Evolutionary conservation across 2,113 vertebrate genomes (phyloP).

Genomic region (Cyphomyrus plagiostoma): DNA sequence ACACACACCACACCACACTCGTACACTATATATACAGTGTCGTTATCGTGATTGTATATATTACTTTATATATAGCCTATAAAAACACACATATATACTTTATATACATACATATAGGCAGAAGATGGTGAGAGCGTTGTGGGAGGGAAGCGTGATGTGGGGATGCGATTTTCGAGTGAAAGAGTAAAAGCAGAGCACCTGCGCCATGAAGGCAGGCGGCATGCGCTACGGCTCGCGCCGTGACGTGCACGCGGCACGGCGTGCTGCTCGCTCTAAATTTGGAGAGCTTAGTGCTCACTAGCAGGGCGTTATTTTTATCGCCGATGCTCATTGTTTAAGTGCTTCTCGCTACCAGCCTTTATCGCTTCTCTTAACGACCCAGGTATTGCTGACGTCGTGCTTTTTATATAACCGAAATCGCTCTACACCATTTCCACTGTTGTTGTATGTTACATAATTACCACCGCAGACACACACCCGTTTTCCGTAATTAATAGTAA

Average conservation of each 20-base stretch:
- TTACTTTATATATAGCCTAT: background rate
- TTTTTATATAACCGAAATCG: background rate
- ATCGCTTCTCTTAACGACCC: background rate
- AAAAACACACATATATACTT: background rate
- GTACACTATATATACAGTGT: background rate
- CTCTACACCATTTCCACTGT: background rate
- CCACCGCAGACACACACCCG: background rate
- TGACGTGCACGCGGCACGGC: background rate
- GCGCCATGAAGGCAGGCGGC: background rate
- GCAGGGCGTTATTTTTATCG: slow-evolving; percentile 7
- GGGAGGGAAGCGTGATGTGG: background rate
- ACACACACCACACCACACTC: background rate
- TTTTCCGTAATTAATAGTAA: background rate
- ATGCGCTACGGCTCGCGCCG: background rate
- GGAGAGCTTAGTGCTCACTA: background rate
- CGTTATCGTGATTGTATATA: background rate
- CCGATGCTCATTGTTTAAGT: background rate
- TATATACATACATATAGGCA: background rate
- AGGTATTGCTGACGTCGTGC: background rate
- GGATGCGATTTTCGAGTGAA: background rate
- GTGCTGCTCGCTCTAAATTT: slow-evolving; percentile 2
- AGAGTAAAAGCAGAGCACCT: background rate
- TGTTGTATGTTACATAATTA: background rate
- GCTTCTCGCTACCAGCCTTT: background rate
- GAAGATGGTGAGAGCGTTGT: background rate